Conservation (phyloP, 2,113 vertebrate species). For the Phainopepla nitens region DNA sequence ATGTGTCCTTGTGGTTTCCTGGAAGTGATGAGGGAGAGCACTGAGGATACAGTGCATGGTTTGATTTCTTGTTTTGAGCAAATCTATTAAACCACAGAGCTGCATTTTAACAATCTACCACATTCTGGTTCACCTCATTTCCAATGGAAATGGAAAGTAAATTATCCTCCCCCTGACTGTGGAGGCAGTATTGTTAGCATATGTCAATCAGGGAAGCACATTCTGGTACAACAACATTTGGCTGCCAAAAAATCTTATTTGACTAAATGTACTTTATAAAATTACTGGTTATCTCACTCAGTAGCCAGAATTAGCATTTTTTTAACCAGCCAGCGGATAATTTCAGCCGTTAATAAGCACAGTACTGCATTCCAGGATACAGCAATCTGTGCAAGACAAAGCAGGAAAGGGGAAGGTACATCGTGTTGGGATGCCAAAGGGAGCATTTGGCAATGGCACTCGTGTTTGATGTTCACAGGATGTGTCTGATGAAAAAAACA, state of each 20-base stretch:
- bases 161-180: constrained; percentile 40
- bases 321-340: background rate
- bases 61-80: background rate
- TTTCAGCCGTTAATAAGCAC: constrained; percentile 1
- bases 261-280: constrained; percentile 27
- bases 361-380: background rate
- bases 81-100: background rate
- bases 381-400: background rate
- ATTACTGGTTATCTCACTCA: constrained; percentile 14
- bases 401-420: background rate
- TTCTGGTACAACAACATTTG: constrained; percentile 37
- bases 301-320: background rate
- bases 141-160: constrained; percentile 60
- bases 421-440: background rate
- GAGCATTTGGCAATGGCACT: background rate
- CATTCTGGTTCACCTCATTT: constrained; percentile 46
- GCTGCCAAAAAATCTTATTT: constrained; percentile 43
- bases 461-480: background rate
- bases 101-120: background rate
- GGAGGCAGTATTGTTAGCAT: constrained; percentile 55
- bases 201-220: constrained; percentile 52
- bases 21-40: background rate
- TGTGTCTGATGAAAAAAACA: background rate
- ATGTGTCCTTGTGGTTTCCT: background rate
- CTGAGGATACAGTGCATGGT: fast-evolving